A percentile compares a stretch with the other conserved stretches of the same genome.
Conservation (phyloP, 2,888 invertebrate genomes). For the Drosophila lacicola region DNA sequence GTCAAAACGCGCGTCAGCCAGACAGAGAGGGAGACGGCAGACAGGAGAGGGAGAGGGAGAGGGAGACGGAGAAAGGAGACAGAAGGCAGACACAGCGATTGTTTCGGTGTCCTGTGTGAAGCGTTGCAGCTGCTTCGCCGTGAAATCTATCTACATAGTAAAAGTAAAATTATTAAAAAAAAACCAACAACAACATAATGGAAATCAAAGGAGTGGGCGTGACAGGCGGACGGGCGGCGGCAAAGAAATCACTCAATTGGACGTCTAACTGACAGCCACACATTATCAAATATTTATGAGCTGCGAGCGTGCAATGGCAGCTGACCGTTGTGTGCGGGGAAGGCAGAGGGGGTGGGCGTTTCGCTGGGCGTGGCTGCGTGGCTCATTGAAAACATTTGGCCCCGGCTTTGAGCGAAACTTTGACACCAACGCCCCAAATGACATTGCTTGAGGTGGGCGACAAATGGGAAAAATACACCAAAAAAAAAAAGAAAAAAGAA, state of each 20-base stretch:
- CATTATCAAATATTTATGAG: slow-evolving; percentile 76
- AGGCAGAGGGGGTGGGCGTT: not conserved
- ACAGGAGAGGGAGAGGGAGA: not conserved
- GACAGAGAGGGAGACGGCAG: slow-evolving; percentile 30
- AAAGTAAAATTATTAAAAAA: slow-evolving; percentile 55
- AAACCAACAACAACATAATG: slow-evolving; percentile 16
- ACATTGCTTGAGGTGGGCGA: slow-evolving; percentile 34
- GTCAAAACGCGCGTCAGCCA: slow-evolving; percentile 54
- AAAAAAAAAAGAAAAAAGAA: slow-evolving; percentile 13
- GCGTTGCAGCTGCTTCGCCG: slow-evolving; percentile 56
- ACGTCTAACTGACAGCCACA: slow-evolving; percentile 75
- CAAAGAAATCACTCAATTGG: slow-evolving; percentile 74
- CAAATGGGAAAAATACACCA: slow-evolving; percentile 7
- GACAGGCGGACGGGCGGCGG: slow-evolving; percentile 13
- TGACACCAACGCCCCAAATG: slow-evolving; percentile 70
- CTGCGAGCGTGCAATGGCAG: slow-evolving; percentile 31
- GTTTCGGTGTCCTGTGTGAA: slow-evolving; percentile 51
- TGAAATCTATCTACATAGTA: slow-evolving; percentile 41
- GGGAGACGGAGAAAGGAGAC: not conserved
- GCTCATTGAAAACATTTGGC: slow-evolving; percentile 72
- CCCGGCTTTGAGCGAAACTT: slow-evolving; percentile 41
- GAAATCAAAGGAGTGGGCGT: slow-evolving; percentile 30
- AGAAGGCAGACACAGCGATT: not conserved
- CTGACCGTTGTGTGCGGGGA: slow-evolving; percentile 27
- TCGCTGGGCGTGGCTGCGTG: slow-evolving; percentile 32